These are phyloP conservation scores for Smittia aterrima DNA, from an alignment of 2,888 invertebrate genomes.

Conservation along the genomic window DNA sequence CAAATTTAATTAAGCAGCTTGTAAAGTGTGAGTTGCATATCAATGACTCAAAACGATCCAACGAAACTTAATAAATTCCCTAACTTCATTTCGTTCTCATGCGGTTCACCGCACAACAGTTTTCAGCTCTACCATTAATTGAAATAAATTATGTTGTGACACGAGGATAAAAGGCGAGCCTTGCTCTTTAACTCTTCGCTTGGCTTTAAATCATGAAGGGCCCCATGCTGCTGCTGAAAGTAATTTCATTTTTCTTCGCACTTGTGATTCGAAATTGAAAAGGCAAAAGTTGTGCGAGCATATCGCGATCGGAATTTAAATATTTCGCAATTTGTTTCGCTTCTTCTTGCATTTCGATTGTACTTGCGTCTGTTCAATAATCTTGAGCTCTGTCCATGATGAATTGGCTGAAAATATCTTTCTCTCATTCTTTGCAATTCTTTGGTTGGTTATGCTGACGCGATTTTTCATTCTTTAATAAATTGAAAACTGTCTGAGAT, in stretches of 20 bases:
- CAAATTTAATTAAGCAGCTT: neutral
- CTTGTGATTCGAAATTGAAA: neutral
- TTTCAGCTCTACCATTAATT: neutral
- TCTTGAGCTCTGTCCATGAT: neutral
- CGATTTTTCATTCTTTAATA: neutral
- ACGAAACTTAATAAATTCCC: neutral
- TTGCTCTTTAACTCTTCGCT: neutral
- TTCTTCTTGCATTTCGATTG: constrained; percentile 1
- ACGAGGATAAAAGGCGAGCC: neutral
- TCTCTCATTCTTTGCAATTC: neutral
- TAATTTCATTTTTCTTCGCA: constrained; percentile 1
- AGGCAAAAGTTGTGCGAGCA: neutral
- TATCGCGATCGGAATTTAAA: neutral
- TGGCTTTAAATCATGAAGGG: neutral
- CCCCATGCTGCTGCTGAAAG: neutral
- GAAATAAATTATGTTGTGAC: constrained; percentile 21
- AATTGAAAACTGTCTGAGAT: neutral
- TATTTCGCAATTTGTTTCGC: neutral
- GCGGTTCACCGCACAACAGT: neutral
- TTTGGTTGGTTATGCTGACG: neutral
- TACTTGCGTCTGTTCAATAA: neutral
- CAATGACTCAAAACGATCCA: neutral
- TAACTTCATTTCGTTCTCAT: neutral
- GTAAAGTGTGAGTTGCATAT: neutral
- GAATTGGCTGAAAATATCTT: neutral